Conservation (phyloP, 1,140 invertebrate genomes). For the Hylaeus anthracinus region DNA sequence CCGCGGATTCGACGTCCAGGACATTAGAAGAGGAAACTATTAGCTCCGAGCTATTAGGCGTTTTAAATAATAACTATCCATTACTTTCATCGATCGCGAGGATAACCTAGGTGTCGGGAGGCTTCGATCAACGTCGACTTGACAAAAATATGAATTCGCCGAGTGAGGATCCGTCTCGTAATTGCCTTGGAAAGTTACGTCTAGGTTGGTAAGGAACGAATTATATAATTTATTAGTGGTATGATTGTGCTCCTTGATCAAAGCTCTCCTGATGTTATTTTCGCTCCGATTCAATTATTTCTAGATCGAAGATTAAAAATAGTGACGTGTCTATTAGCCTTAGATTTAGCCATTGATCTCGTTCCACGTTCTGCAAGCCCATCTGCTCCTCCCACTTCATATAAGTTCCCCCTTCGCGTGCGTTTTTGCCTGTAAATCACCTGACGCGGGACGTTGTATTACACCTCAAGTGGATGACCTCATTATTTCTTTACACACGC, state of each 20-base stretch:
- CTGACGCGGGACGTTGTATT: slow-evolving; percentile 8
- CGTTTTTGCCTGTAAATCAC: slow-evolving; percentile 33
- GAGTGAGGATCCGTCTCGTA: too few species aligned
- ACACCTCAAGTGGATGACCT: slow-evolving; percentile 39
- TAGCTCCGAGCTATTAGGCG: slow-evolving; percentile 54
- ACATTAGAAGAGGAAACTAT: slow-evolving; percentile 31
- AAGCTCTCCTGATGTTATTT: too few species aligned
- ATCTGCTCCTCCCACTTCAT: neutral
- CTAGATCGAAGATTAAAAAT: too few species aligned
- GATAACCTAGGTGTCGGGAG: neutral
- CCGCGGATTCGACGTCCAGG: slow-evolving; percentile 16
- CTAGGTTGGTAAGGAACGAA: too few species aligned
- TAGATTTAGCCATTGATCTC: too few species aligned
- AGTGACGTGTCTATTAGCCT: too few species aligned
- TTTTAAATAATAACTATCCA: slow-evolving; percentile 55
- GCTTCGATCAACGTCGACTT: too few species aligned
- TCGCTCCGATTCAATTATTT: too few species aligned
- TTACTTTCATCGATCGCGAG: slow-evolving; percentile 43
- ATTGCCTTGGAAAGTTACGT: too few species aligned
- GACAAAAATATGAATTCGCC: too few species aligned
- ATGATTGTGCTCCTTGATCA: too few species aligned
- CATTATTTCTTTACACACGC: slow-evolving; percentile 36
- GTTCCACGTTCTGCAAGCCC: neutral
- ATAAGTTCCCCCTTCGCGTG: neutral
- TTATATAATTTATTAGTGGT: too few species aligned